phyloP scores from a whole-genome alignment of 1,140 invertebrate species.

The Camponotus floridanus region DNA sequence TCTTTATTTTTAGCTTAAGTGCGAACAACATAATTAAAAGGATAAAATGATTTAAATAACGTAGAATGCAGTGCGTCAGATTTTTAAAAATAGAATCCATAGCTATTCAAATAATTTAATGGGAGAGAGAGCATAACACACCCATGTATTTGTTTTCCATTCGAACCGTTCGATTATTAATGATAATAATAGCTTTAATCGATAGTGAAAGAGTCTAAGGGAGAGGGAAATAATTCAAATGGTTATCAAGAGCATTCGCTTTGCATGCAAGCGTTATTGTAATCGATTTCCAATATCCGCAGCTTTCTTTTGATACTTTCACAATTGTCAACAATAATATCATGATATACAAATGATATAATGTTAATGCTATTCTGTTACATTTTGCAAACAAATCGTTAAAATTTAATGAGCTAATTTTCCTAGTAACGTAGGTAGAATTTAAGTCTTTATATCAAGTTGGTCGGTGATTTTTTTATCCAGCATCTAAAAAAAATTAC shows the following conservation, averaged over 20 bases:
- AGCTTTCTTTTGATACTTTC: not conserved
- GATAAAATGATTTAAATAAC: not conserved
- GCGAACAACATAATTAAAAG: not conserved
- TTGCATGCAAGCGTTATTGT: constrained; percentile 94
- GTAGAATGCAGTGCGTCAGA: not conserved
- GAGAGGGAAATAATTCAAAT: constrained; percentile 15
- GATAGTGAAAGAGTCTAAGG: not conserved
- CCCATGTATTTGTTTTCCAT: not conserved
- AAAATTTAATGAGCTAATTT: not conserved
- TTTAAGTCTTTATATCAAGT: not conserved
- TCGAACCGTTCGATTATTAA: constrained; percentile 9
- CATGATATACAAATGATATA: not conserved
- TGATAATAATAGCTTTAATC: constrained; percentile 26
- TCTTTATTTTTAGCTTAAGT: not conserved
- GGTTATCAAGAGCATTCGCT: constrained; percentile 82
- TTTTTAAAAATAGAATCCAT: not conserved
- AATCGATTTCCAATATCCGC: constrained; percentile 87
- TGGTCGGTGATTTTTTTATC: not conserved
- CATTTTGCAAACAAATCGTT: not conserved
- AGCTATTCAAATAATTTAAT: not conserved
- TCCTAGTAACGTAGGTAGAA: not conserved
- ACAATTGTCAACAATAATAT: not conserved
- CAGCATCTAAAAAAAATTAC: not conserved
- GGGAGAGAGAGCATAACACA: not conserved
- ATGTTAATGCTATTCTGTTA: not conserved